phyloP scores from a whole-genome alignment of 2,113 vertebrate species.

The Saguinus imperator region DNA sequence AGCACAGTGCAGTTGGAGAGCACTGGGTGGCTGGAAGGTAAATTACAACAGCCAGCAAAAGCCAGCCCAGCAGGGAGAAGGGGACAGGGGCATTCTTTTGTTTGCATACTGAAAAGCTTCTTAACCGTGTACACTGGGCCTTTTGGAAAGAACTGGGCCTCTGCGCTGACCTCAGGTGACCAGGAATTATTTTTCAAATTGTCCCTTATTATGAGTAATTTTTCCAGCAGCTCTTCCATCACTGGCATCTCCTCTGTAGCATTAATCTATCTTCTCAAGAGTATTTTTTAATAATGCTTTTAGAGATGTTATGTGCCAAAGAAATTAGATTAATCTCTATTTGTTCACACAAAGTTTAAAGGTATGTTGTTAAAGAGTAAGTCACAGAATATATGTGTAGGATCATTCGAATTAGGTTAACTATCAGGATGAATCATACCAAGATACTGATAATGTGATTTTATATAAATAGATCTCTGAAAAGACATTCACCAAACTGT shows the following conservation, averaged over 20 bases:
- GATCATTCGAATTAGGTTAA: background rate
- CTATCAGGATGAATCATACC: background rate
- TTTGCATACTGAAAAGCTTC: conserved; percentile 38
- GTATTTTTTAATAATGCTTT: conserved; percentile 26
- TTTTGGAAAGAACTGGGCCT: background rate
- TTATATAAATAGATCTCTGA: background rate
- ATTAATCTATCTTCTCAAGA: background rate
- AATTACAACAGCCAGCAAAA: conserved; percentile 48
- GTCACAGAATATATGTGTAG: background rate
- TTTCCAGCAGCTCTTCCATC: background rate
- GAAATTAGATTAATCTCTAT: background rate
- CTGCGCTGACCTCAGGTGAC: conserved; percentile 14
- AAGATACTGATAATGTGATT: background rate
- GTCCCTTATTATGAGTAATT: background rate
- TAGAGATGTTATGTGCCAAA: background rate
- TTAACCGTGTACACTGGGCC: background rate
- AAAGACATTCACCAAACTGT: background rate
- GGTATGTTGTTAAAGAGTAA: background rate
- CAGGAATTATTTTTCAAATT: conserved; percentile 12
- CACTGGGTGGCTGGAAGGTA: conserved; percentile 53
- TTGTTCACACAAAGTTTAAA: background rate
- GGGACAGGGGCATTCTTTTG: background rate
- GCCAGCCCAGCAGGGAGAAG: background rate
- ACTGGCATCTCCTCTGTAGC: background rate
- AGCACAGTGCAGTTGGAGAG: background rate